Evolutionary conservation across 2,797 vertebrate species (phyloP).

Genomic region (Lutjanus campechanus): DNA sequence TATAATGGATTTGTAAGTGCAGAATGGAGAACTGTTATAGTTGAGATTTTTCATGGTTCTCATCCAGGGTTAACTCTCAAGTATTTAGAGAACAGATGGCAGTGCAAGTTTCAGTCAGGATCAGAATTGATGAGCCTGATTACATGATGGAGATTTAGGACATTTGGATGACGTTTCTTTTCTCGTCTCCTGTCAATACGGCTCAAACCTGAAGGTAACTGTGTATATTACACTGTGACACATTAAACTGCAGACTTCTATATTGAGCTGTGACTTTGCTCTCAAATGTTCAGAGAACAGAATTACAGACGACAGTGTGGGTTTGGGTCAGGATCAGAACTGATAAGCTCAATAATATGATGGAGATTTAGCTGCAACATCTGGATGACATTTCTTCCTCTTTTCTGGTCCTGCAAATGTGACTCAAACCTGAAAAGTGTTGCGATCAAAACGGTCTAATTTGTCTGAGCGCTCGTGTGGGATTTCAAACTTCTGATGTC

Average conservation of each 20-base stretch:
- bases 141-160: constrained; percentile 12
- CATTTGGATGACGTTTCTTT: constrained; percentile 21
- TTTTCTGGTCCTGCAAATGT: constrained; percentile 30
- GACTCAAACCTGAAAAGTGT: constrained; percentile 20
- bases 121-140: constrained; percentile 23
- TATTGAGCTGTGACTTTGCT: too few species aligned
- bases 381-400: constrained; percentile 11
- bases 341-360: constrained; percentile 23
- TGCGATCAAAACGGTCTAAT: constrained; percentile 43
- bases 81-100: neutral
- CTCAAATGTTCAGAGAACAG: neutral
- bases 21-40: neutral
- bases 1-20: neutral
- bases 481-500: constrained; percentile 42
- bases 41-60: neutral
- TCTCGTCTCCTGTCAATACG: constrained; percentile 29
- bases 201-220: constrained; percentile 14
- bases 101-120: constrained; percentile 11
- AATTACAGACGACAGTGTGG: constrained; percentile 23
- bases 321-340: constrained; percentile 16
- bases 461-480: constrained; percentile 44
- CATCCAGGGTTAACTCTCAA: neutral
- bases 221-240: too few species aligned
- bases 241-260: too few species aligned
- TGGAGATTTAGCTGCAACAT: constrained; percentile 20